Percentiles rank a stretch among this genome's conserved stretches.
These are phyloP conservation scores for Samia ricini DNA, from an alignment of 1,140 invertebrate genomes.

Conservation along the genomic window DNA sequence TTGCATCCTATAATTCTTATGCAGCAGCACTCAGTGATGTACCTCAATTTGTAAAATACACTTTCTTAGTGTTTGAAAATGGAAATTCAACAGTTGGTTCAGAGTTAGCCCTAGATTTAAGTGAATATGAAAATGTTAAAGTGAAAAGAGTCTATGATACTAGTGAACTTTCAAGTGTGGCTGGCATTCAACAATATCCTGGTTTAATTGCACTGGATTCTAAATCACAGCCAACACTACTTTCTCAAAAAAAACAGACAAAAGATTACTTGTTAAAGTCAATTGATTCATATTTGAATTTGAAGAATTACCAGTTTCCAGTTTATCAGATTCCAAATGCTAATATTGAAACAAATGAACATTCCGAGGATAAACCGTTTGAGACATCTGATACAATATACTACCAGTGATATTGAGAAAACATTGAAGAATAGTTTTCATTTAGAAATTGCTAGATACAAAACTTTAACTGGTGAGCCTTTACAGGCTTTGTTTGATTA, in stretches of 20 bases:
- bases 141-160: conserved; percentile 78
- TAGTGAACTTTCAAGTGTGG: conserved; percentile 74
- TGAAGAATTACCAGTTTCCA: conserved; percentile 64
- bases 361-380: conserved; percentile 55
- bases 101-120: conserved; percentile 81
- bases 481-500: conserved; percentile 86
- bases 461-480: conserved; percentile 83
- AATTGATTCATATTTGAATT: conserved; percentile 76
- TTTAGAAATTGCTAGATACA: conserved; percentile 87
- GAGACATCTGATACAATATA: conserved; percentile 79
- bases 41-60: conserved; percentile 61
- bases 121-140: conserved; percentile 73
- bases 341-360: conserved; percentile 38
- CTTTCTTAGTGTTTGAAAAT: conserved; percentile 81
- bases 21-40: conserved; percentile 60
- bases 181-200: conserved; percentile 76
- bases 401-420: conserved; percentile 92
- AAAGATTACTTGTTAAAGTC: conserved; percentile 65
- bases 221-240: conserved; percentile 49
- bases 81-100: conserved; percentile 78
- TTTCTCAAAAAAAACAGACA: conserved; percentile 67
- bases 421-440: conserved; percentile 87
- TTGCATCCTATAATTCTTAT: conserved; percentile 74
- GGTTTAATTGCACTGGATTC: conserved; percentile 71
- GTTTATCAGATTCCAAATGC: conserved; percentile 28